phyloP scores from a whole-genome alignment of 2,888 invertebrate genomes.

The Tenthredo scrophulariae region DNA sequence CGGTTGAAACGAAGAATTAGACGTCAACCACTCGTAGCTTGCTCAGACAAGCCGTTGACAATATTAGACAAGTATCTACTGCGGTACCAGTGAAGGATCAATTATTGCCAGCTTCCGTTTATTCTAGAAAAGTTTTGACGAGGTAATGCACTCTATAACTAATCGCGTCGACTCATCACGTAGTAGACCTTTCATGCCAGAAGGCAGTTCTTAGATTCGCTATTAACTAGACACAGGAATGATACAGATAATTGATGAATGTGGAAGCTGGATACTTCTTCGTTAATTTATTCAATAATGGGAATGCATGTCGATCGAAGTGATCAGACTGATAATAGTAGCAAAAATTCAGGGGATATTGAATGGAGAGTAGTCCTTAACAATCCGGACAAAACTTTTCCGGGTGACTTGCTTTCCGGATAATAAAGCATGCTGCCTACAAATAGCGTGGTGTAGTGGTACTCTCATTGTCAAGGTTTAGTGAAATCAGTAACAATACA shows the following conservation, averaged over 20 bases:
- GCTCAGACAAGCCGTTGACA: constrained; percentile 11
- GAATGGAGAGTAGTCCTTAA: constrained; percentile 6
- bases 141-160: neutral
- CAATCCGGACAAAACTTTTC: constrained; percentile 41
- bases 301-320: neutral
- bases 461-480: constrained; percentile 53
- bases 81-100: constrained; percentile 8
- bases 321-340: neutral
- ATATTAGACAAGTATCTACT: neutral
- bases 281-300: neutral
- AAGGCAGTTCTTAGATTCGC: neutral
- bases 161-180: constrained; percentile 1
- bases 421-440: constrained; percentile 34
- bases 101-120: neutral
- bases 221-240: neutral
- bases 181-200: neutral
- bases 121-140: neutral
- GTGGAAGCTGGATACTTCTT: neutral
- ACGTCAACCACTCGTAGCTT: neutral
- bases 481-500: constrained; percentile 51
- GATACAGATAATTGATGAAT: neutral
- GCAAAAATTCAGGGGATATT: neutral
- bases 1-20: neutral
- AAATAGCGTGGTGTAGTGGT: constrained; percentile 16
- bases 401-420: constrained; percentile 24